Base-by-base conservation (phyloP, 2,113 vertebrate species). In the Lepus americanus region DNA sequence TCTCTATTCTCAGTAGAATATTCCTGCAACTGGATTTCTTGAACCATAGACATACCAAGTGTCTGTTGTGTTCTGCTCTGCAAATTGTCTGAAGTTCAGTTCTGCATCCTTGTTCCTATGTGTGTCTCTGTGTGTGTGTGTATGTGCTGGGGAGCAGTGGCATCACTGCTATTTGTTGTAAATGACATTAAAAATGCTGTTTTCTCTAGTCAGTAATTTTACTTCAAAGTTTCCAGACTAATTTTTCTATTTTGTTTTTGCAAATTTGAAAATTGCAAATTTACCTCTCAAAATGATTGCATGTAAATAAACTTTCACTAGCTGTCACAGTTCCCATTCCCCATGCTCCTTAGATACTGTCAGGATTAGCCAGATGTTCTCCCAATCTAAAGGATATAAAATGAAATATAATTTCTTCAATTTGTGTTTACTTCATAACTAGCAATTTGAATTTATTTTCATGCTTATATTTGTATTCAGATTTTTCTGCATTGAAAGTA, bases 31-130 rank as follows among this genome's bases (percentile, higher is more conserved):
- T 70, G 23, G 10, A 81, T 59, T 13, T 49, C 39, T 9, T 55
- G 29, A 33, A 22, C 49, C 7, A 8, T 16, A 10, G 5, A 8
- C 31, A 27, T 6, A 11, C 1, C 49, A 7, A n/a, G 0, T 2
- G 7, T 6, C 9, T 19, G 11, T 0, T 13, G 12, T 88, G 51
- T 11, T 69, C 39, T 76, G 25, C 31, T 69, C 11, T 63, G 8
- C 2, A 33, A 4, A 8, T 9, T 17, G 11, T 74, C 44, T 55
- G 55, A 2, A 5, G 36, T 7, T 25, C 0, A 49, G 13, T 29
- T 85, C 51, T 67, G 5, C 7, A 0, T n/a, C 9, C 14, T 33
- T 20, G 9, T 27, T 44, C 11, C 53, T n/a, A 1, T 12, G 27
- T 20, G 39, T 44, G 44, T 44, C 6, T 44, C 6, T 44, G 44